Percentiles rank a stretch among this genome's conserved stretches.
Evolutionary conservation across 1,140 invertebrate genomes (phyloP).

Genomic region (Meloidogyne hapla): DNA sequence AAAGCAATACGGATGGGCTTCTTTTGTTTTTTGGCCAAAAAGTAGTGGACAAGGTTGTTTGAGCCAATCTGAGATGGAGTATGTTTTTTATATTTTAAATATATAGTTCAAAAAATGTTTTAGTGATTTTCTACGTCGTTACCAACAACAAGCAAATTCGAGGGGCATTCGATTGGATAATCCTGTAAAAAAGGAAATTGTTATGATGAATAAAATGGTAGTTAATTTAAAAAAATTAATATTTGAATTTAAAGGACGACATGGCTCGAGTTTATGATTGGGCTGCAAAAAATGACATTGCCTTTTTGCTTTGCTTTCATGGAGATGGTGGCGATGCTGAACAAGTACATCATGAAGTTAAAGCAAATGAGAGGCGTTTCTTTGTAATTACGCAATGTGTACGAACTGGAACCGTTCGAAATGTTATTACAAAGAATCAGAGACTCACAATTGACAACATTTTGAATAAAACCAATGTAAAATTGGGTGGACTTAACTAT

Average conservation of each 20-base stretch:
- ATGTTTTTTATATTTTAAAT: not conserved
- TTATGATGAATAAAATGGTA: not conserved
- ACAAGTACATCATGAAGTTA: slow-evolving; percentile 19
- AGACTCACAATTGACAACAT: slow-evolving; percentile 27
- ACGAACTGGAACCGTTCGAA: slow-evolving; percentile 8
- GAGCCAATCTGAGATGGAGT: not conserved
- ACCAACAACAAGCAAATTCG: not conserved
- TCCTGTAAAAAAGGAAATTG: not conserved
- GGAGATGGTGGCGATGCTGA: slow-evolving; percentile 11
- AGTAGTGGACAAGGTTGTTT: not conserved
- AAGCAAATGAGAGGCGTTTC: slow-evolving; percentile 1
- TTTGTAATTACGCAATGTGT: slow-evolving; percentile 24
- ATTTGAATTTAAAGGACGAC: not conserved
- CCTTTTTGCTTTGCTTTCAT: slow-evolving; percentile 23
- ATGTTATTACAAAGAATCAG: slow-evolving; percentile 21
- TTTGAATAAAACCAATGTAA: slow-evolving; percentile 35
- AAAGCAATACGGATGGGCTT: slow-evolving; percentile 7
- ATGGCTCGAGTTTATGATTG: not conserved
- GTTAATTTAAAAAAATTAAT: not conserved
- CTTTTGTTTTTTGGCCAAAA: not conserved
- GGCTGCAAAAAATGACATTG: slow-evolving; percentile 6
- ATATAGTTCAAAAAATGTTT: not conserved
- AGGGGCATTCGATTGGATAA: not conserved
- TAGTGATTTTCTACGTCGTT: not conserved
- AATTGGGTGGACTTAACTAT: slow-evolving; percentile 36